Base-by-base conservation (phyloP, 2,888 invertebrate species). In the Neelides folsomi region DNA sequence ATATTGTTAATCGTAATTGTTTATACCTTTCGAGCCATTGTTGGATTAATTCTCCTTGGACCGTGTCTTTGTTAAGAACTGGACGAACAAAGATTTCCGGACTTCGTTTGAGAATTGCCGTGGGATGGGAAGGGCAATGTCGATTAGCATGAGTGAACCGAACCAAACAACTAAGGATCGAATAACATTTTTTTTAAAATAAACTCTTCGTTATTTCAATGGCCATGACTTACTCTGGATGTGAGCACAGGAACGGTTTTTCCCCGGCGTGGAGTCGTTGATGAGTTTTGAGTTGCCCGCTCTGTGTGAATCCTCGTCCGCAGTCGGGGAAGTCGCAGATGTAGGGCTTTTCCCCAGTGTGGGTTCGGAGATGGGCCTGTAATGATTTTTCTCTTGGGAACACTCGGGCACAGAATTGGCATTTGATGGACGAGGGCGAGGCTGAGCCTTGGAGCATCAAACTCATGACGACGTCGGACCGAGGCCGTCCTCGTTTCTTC, bases 131-230 rank as follows among this genome's bases (percentile, higher is more conserved):
- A 1, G 79, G 77, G 67, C 84, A 84, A 62, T 81, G 82, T 27
- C 84, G 72, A 68, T 84, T 84, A 1, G 83, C 82, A 70, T 84
- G 84, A 1, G 83, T 82, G 67, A 83, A 84, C 55, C 81, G 72
- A 68, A 77, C 79, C 36, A 72, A 72, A 68, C 84, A 84, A 47
- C 74, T 67, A 51, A 48, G 63, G 36, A 13, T n/a, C 12, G 6
- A 36, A 13, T 20, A 46, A 35, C 20, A 12, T 13, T 7, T 18
- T 44, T 8, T 40, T 18, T 27, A 38, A 19, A 47, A 40, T 13
- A 16, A n/a, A 38, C 20, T 37, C 10, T 49, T 42, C 57, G 12
- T 45, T 13, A n/a, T n/a, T n/a, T n/a, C n/a, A n/a, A 13, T 20
- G 27, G 35, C 27, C 13, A n/a, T n/a, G 38, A 62, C 66, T 64